Evolutionary conservation across 2,888 invertebrate species (phyloP), one percentile per base, ranked within the genome.

Genomic region (Drosophila formosana): DNA sequence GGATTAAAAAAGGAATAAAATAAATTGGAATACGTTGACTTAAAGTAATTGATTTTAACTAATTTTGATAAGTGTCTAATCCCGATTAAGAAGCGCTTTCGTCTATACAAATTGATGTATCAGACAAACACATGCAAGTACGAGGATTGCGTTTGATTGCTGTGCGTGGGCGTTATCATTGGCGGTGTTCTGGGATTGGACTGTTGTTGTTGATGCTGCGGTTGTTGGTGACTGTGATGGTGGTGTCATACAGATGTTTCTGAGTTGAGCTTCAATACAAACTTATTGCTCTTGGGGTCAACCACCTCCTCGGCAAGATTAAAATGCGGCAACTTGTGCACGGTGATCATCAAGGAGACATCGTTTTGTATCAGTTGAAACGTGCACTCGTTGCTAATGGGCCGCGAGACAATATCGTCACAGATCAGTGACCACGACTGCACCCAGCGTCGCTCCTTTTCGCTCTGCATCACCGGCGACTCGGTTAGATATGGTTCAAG

Each of bases 391-490:
- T 97, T 95, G 0, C 95, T 95, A 23, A 99, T 94, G 0, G 97
- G 96, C 6, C 98, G 93, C 0, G 98, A 98, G 0, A 98, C 94
- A 30, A 98, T 94, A 85, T 97, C 97, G 86, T 98, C 98, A 79
- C 98, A 98, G 77, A 99, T 96, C 51, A 99, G 94, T 3, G 98
- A 97, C 99, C 99, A 99, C 41, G 98, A 96, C 90, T 98, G 98
- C n/a, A 96, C 94, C 46, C 95, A 94, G 58, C 96, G 95, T 43
- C 95, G 93, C 90, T 97, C 97, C 87, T 96, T 96, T 70, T 97
- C 97, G 66, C 96, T 96, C 75, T 97, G 95, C 46, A 98, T 92
- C 3, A 98, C 97, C 0, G 98, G 97, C 1, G 96, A 96, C 77
- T 97, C 95, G 0, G 95, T 94, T 18, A 99, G 94, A 93, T 98